phyloP scores from a whole-genome alignment of 2,797 vertebrate genomes.

The Etheostoma nigrum region DNA sequence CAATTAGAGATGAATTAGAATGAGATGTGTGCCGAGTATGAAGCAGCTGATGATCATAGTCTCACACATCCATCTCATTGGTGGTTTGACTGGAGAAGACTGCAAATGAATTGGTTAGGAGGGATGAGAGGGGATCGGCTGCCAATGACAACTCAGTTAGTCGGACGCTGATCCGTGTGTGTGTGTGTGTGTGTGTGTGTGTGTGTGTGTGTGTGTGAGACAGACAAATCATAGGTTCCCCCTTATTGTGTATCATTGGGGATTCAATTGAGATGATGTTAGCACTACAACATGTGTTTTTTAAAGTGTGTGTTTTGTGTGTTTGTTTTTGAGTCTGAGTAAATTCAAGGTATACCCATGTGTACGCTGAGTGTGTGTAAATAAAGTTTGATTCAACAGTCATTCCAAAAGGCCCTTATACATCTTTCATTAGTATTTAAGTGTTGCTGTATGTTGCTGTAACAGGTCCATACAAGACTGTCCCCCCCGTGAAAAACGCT shows the following conservation, averaged over 20 bases:
- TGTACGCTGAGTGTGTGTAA: slow-evolving; percentile 2
- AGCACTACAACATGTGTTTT: not conserved
- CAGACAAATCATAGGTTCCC: not conserved
- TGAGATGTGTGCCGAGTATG: slow-evolving; percentile 31
- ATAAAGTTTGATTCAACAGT: slow-evolving; percentile 30
- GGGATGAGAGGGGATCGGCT: slow-evolving; percentile 23
- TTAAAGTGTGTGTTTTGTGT: not conserved
- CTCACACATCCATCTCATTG: slow-evolving; percentile 11
- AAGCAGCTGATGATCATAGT: slow-evolving; percentile 46
- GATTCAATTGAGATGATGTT: slow-evolving; percentile 2
- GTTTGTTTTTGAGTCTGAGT: slow-evolving; percentile 3
- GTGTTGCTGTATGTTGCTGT: too few species aligned
- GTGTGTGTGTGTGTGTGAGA: not conserved
- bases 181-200: not conserved
- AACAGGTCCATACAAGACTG: too few species aligned
- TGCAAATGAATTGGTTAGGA: slow-evolving; percentile 58
- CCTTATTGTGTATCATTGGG: not conserved
- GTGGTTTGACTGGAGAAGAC: slow-evolving; percentile 43
- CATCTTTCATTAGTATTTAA: slow-evolving; percentile 4
- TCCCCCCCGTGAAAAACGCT: too few species aligned
- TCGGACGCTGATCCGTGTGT: slow-evolving; percentile 8
- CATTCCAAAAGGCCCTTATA: not conserved
- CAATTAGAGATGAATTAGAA: slow-evolving; percentile 32
- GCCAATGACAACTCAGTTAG: slow-evolving; percentile 59
- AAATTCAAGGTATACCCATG: not conserved